Evolutionary conservation across 2,113 vertebrate genomes (phyloP).

Genomic region (Aramus guarauna): DNA sequence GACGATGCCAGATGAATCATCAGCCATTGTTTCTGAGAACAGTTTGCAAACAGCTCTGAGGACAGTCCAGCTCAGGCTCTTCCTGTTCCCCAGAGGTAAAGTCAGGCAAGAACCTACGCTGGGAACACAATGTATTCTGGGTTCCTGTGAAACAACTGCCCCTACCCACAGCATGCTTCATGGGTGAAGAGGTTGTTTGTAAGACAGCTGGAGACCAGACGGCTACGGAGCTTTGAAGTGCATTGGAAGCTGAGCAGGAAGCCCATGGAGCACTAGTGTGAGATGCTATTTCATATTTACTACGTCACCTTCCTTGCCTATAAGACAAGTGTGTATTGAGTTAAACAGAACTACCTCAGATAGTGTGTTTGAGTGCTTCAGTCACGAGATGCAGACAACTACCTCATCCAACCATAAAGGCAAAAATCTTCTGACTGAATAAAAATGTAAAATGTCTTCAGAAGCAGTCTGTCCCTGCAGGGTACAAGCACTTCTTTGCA

Average conservation of each 20-base stretch:
- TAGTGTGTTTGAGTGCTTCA: neutral
- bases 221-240: neutral
- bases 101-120: conserved; percentile 26
- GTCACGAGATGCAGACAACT: neutral
- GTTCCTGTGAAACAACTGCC: conserved; percentile 39
- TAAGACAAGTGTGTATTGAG: neutral
- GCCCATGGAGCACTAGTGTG: neutral
- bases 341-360: neutral
- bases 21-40: conserved; percentile 50
- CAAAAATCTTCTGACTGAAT: neutral
- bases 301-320: neutral
- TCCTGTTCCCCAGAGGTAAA: conserved; percentile 42
- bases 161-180: conserved; percentile 7
- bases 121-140: conserved; percentile 36
- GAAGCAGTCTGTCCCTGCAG: neutral
- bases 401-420: neutral
- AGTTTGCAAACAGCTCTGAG: conserved; percentile 36
- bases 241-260: neutral
- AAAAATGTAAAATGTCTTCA: neutral
- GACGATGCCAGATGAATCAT: conserved; percentile 44
- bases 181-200: conserved; percentile 35
- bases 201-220: conserved; percentile 31
- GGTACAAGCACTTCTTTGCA: neutral
- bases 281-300: neutral
- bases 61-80: conserved; percentile 40